These are phyloP conservation scores for Aricia artaxerxes DNA, from an alignment of 2,888 invertebrate species.

Conservation along the genomic window DNA sequence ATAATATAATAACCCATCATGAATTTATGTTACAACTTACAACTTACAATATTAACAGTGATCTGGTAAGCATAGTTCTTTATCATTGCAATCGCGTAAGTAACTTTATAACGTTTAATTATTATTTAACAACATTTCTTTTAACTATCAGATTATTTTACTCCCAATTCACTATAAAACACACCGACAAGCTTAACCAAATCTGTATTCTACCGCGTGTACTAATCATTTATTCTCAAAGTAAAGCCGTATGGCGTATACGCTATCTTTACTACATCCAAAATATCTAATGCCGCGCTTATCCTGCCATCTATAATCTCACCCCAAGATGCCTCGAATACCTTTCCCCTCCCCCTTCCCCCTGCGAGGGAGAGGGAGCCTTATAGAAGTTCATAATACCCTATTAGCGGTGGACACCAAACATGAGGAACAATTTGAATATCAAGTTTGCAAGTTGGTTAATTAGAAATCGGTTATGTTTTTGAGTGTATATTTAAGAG, in stretches of 20 bases:
- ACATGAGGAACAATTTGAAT: conserved; percentile 21
- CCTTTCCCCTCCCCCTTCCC: conserved; percentile 48
- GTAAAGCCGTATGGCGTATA: conserved; percentile 52
- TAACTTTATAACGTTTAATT: too few species aligned
- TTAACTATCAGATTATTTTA: too few species aligned
- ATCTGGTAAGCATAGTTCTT: too few species aligned
- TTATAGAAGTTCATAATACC: conserved; percentile 76
- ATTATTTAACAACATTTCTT: too few species aligned
- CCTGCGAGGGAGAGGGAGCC: conserved; percentile 38
- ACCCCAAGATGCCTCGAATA: conserved; percentile 66
- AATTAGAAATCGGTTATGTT: neutral
- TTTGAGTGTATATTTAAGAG: neutral
- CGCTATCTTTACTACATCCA: conserved; percentile 72
- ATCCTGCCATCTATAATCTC: conserved; percentile 79
- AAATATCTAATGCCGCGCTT: conserved; percentile 78
- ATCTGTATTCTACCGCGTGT: conserved; percentile 48
- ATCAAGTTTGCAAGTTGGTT: conserved; percentile 8
- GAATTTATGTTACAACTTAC: too few species aligned
- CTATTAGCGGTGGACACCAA: conserved; percentile 68
- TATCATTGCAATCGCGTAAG: too few species aligned
- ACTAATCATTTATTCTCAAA: conserved; percentile 75
- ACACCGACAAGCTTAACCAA: neutral
- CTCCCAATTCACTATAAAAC: neutral
- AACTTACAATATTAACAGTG: too few species aligned
- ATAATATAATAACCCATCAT: too few species aligned